Evolutionary conservation across 2,113 vertebrate genomes (phyloP).

Genomic region (Toxotes jaculatrix): DNA sequence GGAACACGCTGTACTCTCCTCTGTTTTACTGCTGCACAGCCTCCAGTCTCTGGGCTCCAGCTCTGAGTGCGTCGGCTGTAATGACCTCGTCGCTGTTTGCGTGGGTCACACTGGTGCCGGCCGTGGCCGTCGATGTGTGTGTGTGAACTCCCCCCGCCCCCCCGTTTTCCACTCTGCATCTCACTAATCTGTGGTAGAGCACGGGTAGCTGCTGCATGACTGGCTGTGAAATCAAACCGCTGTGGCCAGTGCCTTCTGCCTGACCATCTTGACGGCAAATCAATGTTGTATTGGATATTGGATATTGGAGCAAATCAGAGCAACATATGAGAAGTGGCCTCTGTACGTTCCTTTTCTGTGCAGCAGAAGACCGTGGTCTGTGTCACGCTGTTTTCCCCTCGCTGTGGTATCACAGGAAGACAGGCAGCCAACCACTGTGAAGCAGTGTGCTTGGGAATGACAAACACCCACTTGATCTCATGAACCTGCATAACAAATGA

Average conservation of each 20-base stretch:
- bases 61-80: slow-evolving; percentile 35
- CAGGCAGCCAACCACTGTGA: slow-evolving; percentile 64
- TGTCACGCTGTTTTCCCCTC: slow-evolving; percentile 65
- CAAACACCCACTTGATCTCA: slow-evolving; percentile 72
- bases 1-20: slow-evolving; percentile 64
- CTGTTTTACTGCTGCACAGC: slow-evolving; percentile 60
- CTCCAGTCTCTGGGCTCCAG: slow-evolving; percentile 41
- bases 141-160: not conserved
- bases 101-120: slow-evolving; percentile 61
- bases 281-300: slow-evolving; percentile 15
- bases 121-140: slow-evolving; percentile 48
- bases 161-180: slow-evolving; percentile 9
- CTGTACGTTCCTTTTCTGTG: slow-evolving; percentile 33
- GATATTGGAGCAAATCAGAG: slow-evolving; percentile 64
- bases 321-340: slow-evolving; percentile 39
- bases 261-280: slow-evolving; percentile 60
- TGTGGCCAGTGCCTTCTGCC: slow-evolving; percentile 47
- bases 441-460: slow-evolving; percentile 67
- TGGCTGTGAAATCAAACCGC: slow-evolving; percentile 44
- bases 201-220: slow-evolving; percentile 59
- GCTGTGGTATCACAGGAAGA: slow-evolving; percentile 60
- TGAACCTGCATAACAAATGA: slow-evolving; percentile 70
- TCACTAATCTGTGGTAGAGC: slow-evolving; percentile 54
- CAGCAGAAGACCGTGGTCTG: slow-evolving; percentile 40
- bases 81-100: slow-evolving; percentile 67